Percentiles rank a stretch among this genome's conserved stretches.
These are phyloP conservation scores for Limosa lapponica DNA, from an alignment of 2,797 vertebrate genomes.

Conservation along the genomic window DNA sequence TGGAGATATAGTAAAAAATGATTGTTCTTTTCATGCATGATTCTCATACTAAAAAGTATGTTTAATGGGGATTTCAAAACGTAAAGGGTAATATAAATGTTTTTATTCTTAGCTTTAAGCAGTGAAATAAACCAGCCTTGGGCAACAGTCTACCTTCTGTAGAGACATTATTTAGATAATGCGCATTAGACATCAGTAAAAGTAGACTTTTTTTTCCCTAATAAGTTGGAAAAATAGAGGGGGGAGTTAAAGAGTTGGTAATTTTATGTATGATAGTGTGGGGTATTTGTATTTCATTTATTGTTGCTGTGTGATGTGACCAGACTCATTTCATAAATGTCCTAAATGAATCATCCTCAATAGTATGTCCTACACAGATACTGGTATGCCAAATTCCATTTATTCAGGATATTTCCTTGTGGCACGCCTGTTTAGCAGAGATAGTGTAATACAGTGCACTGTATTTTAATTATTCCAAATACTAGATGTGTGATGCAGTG, in stretches of 20 bases:
- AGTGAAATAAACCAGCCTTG: conserved; percentile 8
- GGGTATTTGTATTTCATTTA: not conserved
- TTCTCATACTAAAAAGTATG: not conserved
- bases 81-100: not conserved
- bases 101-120: conserved; percentile 31
- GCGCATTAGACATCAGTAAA: not conserved
- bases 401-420: not conserved
- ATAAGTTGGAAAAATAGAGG: not conserved
- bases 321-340: not conserved
- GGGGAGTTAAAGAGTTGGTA: not conserved
- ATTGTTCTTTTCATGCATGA: not conserved
- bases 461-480: not conserved
- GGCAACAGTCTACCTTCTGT: not conserved
- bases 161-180: not conserved
- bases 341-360: not conserved
- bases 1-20: not conserved
- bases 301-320: not conserved
- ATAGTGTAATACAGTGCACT: not conserved
- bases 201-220: not conserved
- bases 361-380: not conserved
- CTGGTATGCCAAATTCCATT: not conserved
- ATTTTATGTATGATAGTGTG: not conserved
- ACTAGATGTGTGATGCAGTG: not conserved
- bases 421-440: not conserved
- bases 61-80: not conserved